Evolutionary conservation across 2,113 vertebrate species (phyloP), one percentile per base, ranked within the genome.

Genomic region (Paracyprichromis sp.): DNA sequence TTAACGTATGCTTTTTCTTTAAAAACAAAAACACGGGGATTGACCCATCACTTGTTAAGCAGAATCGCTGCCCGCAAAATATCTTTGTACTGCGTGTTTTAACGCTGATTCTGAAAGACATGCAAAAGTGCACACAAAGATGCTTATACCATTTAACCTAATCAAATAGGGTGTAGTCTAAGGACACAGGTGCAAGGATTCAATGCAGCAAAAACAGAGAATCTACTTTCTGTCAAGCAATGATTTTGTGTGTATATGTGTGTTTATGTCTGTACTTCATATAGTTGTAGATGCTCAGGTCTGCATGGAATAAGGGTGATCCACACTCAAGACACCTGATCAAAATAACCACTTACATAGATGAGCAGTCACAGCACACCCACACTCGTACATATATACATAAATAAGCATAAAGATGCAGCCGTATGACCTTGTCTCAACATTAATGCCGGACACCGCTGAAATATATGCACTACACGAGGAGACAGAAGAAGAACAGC

Each of bases 401-500:
- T 86, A 90, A 71, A 90, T 88, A 92, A 86, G 50, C 59, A 78
- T 80, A 84, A 79, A 87, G 43, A 90, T 85, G 40, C 84, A 87
- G 71, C 47, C 61, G 34, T 80, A 81, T 90, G 90, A 95, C 93
- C 93, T 93, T 92, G 93, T 84, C 76, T 85, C 57, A 73, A 88
- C 78, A 86, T 66, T 38, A 80, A 92, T 89, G 86, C 52, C 14
- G 14, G 56, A 73, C 52, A 90, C 76, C 80, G n/a, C 83, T 84
- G 83, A 89, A 93, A 88, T 85, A 92, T 82, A 88, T 88, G 90
- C 78, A 89, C 86, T 92, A 92, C 80, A 56, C 34, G 11, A 87
- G 90, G 63, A 81, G 31, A 38, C 36, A 63, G 52, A 79, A 71
- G 52, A 84, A 82, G 47, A 88, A 76, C 59, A 92, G 38, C 83